These are phyloP conservation scores for Pelmatolapia mariae DNA, from an alignment of 2,113 vertebrate species.

Conservation along the genomic window DNA sequence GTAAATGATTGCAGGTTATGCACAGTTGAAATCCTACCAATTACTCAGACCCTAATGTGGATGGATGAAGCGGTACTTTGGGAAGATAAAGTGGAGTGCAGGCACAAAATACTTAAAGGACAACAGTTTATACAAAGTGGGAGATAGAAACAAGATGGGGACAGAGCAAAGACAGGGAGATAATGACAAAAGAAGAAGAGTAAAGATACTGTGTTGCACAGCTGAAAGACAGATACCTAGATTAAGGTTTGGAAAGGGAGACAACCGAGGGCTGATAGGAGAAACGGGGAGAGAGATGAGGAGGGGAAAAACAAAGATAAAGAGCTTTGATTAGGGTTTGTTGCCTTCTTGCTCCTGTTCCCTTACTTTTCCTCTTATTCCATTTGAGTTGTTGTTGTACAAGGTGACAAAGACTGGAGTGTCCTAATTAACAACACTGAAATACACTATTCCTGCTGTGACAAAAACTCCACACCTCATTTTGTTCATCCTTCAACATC, in stretches of 20 bases:
- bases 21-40: neutral
- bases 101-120: neutral
- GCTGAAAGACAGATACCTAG: constrained; percentile 24
- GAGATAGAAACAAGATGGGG: constrained; percentile 13
- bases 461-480: neutral
- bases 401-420: constrained; percentile 16
- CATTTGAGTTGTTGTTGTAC: neutral
- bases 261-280: constrained; percentile 23
- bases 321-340: constrained; percentile 42
- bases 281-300: constrained; percentile 18
- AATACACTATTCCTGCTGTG: neutral
- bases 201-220: constrained; percentile 5
- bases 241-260: constrained; percentile 15
- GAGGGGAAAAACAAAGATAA: constrained; percentile 34
- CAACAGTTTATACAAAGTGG: neutral
- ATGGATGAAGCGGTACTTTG: neutral
- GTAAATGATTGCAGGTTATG: neutral
- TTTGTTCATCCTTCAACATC: neutral
- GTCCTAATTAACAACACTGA: constrained; percentile 36
- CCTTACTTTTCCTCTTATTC: neutral
- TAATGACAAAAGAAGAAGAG: constrained; percentile 18
- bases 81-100: neutral
- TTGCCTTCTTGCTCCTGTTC: neutral
- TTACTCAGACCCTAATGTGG: neutral
- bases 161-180: constrained; percentile 15